These are phyloP conservation scores for Pristis pectinata DNA, from an alignment of 2,797 vertebrate species.

Conservation along the genomic window DNA sequence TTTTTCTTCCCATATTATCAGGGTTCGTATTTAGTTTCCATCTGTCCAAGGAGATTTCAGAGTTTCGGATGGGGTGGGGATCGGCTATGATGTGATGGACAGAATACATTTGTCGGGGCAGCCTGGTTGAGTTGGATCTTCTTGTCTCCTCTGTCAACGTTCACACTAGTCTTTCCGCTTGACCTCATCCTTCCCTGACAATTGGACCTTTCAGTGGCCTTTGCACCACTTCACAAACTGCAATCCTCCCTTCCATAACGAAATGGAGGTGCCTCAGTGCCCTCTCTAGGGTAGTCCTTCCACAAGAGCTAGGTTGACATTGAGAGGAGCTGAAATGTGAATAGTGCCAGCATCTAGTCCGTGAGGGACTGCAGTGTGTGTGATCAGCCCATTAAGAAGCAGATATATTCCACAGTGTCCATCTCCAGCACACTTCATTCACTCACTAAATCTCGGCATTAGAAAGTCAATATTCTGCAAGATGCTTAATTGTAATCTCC, in stretches of 20 bases:
- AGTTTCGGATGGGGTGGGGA: not conserved
- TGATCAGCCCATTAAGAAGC: not conserved
- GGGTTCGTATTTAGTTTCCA: not conserved
- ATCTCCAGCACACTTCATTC: not conserved
- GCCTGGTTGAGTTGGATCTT: no score
- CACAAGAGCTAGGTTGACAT: not conserved
- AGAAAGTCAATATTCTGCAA: not conserved
- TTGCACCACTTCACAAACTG: not conserved
- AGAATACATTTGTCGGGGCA: not conserved
- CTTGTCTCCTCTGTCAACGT: no score
- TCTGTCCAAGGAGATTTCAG: not conserved
- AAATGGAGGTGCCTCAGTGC: not conserved
- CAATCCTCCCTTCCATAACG: not conserved
- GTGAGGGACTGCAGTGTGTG: not conserved
- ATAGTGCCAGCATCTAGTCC: not conserved
- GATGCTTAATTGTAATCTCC: not conserved
- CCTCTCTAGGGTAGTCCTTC: not conserved
- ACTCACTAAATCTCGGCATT: not conserved
- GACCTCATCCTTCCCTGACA: no score
- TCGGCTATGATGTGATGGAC: not conserved
- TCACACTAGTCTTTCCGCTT: no score
- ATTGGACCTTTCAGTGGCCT: no score
- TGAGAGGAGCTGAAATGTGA: not conserved
- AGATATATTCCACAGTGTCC: not conserved
- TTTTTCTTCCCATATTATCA: not conserved